A percentile compares a stretch with the other conserved stretches of the same genome.
phyloP scores from a whole-genome alignment of 92 coral and sea anemone species.

The Epizoanthus fatuus region DNA sequence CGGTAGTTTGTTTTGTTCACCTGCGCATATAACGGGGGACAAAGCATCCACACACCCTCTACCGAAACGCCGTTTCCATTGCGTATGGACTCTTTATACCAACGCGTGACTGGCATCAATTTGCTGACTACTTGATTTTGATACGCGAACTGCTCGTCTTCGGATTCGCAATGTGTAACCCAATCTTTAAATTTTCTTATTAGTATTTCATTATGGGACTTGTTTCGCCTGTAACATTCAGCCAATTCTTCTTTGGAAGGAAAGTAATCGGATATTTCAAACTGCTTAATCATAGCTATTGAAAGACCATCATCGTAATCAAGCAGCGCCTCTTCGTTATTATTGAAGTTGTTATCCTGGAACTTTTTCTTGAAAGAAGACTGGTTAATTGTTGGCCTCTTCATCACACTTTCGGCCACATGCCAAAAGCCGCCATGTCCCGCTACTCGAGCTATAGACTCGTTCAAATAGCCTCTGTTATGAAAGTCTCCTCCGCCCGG shows the following conservation, averaged over 20 bases:
- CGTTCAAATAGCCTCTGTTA: slow-evolving; percentile 26
- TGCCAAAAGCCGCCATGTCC: slow-evolving; percentile 20
- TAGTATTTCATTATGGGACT: slow-evolving; percentile 48
- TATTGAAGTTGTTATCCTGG: slow-evolving; percentile 20
- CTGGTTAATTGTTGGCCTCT: slow-evolving; percentile 19
- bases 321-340: slow-evolving; percentile 50
- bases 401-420: slow-evolving; percentile 17
- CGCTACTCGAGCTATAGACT: slow-evolving; percentile 20
- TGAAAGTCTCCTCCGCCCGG: slow-evolving; percentile 54
- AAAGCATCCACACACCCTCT: slow-evolving; percentile 55
- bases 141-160: slow-evolving; percentile 21
- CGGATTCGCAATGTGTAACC: slow-evolving; percentile 4
- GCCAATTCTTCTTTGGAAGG: slow-evolving; percentile 41
- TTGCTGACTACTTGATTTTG: slow-evolving; percentile 45
- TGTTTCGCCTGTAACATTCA: slow-evolving; percentile 1
- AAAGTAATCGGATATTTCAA: slow-evolving; percentile 30
- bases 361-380: neutral
- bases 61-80: slow-evolving; percentile 66
- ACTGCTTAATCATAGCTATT: slow-evolving; percentile 50
- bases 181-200: slow-evolving; percentile 33
- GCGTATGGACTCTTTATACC: slow-evolving; percentile 57
- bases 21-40: slow-evolving; percentile 30
- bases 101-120: slow-evolving; percentile 64
- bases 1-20: slow-evolving; percentile 36
- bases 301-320: slow-evolving; percentile 67